phyloP scores from a whole-genome alignment of 2,797 vertebrate genomes.

The Anisognathus igniventris region DNA sequence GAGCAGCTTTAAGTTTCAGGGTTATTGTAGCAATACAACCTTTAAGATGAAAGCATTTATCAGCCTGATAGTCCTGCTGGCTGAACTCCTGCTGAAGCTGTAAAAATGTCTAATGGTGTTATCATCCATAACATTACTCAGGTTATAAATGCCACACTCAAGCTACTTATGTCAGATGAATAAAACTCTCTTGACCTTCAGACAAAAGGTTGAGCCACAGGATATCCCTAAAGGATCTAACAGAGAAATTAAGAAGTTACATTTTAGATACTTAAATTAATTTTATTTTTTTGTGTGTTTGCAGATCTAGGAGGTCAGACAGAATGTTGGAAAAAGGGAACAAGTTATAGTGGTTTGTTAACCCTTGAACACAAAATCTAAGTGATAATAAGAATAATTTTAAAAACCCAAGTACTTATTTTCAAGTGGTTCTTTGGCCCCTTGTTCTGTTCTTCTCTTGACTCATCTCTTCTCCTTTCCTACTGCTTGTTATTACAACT shows the following conservation, averaged over 20 bases:
- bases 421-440: neutral
- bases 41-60: constrained; percentile 62
- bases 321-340: neutral
- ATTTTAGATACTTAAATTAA: neutral
- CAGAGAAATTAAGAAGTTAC: neutral
- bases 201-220: constrained; percentile 25
- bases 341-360: neutral
- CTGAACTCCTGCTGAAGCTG: constrained; percentile 54
- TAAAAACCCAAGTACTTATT: neutral
- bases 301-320: neutral
- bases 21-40: constrained; percentile 41
- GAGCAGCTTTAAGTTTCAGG: constrained; percentile 19
- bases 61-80: constrained; percentile 47
- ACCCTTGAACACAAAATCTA: neutral
- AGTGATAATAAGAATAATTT: neutral
- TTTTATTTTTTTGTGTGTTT: neutral
- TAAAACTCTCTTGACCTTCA: constrained; percentile 56
- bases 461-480: neutral
- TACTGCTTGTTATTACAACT: neutral
- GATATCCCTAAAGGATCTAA: neutral
- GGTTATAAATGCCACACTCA: constrained; percentile 50
- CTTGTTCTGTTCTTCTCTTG: neutral
- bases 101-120: constrained; percentile 51
- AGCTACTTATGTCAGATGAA: constrained; percentile 28
- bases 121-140: constrained; percentile 49